A percentile compares a stretch with the other conserved stretches of the same genome.
Conservation (phyloP, 2,797 vertebrate genomes). For the Cyclopterus lumpus region DNA sequence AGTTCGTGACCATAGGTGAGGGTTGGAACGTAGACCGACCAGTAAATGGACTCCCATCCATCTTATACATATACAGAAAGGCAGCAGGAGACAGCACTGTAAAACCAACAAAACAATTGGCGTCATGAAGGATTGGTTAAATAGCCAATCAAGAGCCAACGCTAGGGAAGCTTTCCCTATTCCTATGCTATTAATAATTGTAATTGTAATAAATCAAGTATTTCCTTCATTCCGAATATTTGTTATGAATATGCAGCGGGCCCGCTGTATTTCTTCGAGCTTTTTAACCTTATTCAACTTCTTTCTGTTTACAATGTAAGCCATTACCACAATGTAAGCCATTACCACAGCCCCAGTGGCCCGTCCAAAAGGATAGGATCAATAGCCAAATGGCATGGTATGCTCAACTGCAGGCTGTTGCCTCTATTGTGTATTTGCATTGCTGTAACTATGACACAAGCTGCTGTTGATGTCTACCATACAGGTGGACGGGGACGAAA, state of each 20-base stretch:
- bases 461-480: constrained; percentile 3
- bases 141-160: background rate
- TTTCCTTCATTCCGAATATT: background rate
- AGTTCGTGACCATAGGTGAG: no score
- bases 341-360: background rate
- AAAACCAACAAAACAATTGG: background rate
- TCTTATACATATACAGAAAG: background rate
- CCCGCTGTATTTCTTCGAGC: no score
- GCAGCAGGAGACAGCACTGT: background rate
- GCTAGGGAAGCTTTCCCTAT: background rate
- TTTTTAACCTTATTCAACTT: background rate
- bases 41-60: background rate
- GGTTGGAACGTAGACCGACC: no score
- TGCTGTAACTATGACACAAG: background rate
- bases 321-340: background rate
- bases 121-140: background rate
- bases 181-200: background rate
- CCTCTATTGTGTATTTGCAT: background rate
- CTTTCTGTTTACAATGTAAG: background rate
- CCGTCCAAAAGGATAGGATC: background rate
- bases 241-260: background rate
- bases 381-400: background rate
- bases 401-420: background rate
- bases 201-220: no score
- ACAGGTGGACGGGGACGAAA: constrained; percentile 88